These are phyloP conservation scores for Odontamblyopus lacepedii DNA, from an alignment of 2,797 vertebrate species.

Conservation along the genomic window DNA sequence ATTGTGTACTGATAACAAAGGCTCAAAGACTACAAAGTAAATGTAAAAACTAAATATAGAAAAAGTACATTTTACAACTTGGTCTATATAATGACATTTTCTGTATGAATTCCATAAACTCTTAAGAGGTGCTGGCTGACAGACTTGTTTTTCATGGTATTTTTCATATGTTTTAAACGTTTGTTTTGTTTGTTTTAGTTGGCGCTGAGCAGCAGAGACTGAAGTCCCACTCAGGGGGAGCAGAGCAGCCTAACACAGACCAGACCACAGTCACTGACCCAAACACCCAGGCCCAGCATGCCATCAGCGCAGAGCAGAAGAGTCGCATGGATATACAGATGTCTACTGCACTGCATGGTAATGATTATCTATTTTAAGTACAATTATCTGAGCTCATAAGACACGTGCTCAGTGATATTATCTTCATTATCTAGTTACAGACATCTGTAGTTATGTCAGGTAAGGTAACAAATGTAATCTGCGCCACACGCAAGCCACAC, in stretches of 20 bases:
- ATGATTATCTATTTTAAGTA: background rate
- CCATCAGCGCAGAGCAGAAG: slow-evolving; percentile 74
- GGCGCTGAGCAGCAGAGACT: slow-evolving; percentile 29
- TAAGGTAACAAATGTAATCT: slow-evolving; percentile 1
- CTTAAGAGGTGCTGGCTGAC: background rate
- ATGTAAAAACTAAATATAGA: background rate
- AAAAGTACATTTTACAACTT: background rate
- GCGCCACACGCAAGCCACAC: slow-evolving; percentile 15
- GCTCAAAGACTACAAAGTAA: background rate
- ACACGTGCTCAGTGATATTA: background rate
- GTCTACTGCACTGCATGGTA: slow-evolving; percentile 89
- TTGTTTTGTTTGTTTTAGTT: slow-evolving; percentile 15
- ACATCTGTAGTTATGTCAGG: background rate
- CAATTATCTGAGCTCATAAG: background rate
- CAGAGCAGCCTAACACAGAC: slow-evolving; percentile 40
- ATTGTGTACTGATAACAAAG: background rate
- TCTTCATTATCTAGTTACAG: slow-evolving; percentile 1
- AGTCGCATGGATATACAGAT: slow-evolving; percentile 90
- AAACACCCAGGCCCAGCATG: slow-evolving; percentile 55
- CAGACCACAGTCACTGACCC: slow-evolving; percentile 43
- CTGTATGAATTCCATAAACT: background rate
- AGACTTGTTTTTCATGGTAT: background rate
- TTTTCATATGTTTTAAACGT: background rate
- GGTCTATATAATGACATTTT: background rate
- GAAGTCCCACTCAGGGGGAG: slow-evolving; percentile 15